phyloP scores from a whole-genome alignment of 2,888 invertebrate genomes.

The Liposcelis brunnea region DNA sequence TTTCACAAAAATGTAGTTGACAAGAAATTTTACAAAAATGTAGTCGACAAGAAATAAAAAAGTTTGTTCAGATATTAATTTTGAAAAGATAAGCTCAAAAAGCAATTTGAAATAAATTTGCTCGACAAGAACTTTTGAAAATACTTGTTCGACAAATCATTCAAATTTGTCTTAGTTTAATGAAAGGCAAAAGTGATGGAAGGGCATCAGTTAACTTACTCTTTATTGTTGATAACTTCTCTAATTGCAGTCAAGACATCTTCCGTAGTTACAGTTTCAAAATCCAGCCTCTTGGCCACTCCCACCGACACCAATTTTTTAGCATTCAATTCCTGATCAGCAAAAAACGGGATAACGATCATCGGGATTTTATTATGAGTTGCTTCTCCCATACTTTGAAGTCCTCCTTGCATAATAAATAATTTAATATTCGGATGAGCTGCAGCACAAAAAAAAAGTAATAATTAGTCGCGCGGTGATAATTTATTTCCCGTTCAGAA shows the following conservation, averaged over 20 bases:
- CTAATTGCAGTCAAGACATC: slow-evolving; percentile 11
- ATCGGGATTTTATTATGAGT: slow-evolving; percentile 13
- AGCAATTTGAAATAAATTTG: too few relatives aligned
- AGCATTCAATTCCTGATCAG: slow-evolving; percentile 15
- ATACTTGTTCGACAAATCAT: too few relatives aligned
- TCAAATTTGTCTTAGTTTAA: too few relatives aligned
- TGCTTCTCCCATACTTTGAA: slow-evolving; percentile 16
- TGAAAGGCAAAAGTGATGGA: too few relatives aligned
- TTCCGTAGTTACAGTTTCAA: slow-evolving; percentile 9
- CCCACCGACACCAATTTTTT: slow-evolving; percentile 13
- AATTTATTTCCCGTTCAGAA: too few relatives aligned
- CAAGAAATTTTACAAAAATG: too few relatives aligned
- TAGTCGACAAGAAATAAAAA: too few relatives aligned
- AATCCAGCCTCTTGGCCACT: slow-evolving; percentile 13
- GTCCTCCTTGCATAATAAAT: slow-evolving; percentile 17
- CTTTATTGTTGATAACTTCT: slow-evolving; percentile 12
- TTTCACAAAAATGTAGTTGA: too few relatives aligned
- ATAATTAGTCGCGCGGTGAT: background rate
- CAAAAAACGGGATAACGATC: slow-evolving; percentile 16
- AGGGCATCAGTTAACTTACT: slow-evolving; percentile 12
- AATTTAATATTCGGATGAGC: slow-evolving; percentile 15
- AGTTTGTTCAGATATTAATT: too few relatives aligned
- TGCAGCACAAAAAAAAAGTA: slow-evolving; percentile 9
- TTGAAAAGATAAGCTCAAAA: too few relatives aligned
- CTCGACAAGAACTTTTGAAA: too few relatives aligned